These are phyloP conservation scores for Lepidotrigona ventralis DNA, from an alignment of 1,140 invertebrate genomes.

Conservation along the genomic window DNA sequence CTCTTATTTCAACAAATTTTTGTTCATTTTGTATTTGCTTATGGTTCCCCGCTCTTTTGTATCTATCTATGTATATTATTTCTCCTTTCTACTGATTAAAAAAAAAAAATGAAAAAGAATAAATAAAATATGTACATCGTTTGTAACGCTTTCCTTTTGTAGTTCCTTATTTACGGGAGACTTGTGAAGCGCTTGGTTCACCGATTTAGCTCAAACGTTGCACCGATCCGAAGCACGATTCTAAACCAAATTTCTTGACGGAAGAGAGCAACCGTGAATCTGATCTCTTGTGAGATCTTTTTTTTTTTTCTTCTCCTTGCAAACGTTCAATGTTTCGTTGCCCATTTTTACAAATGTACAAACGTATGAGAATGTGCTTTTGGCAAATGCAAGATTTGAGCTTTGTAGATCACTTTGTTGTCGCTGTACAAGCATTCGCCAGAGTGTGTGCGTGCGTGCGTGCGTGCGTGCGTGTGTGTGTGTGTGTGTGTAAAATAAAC, in stretches of 20 bases:
- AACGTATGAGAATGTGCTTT: neutral
- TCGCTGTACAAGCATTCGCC: neutral
- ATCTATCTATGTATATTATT: slow-evolving; percentile 5
- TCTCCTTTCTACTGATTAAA: neutral
- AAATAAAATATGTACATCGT: slow-evolving; percentile 9
- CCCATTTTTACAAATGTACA: neutral
- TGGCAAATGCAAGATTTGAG: neutral
- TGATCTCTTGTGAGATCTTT: neutral
- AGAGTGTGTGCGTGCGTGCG: no score
- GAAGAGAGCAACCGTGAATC: neutral
- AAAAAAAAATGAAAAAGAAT: no score
- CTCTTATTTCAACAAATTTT: slow-evolving; percentile 20
- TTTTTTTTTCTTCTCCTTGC: neutral
- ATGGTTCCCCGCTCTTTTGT: slow-evolving; percentile 7
- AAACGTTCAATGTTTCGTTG: neutral
- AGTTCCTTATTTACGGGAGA: neutral
- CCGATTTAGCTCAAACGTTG: slow-evolving; percentile 5
- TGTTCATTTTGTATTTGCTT: slow-evolving; percentile 18
- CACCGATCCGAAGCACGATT: neutral
- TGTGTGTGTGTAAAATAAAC: neutral
- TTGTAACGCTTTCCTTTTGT: slow-evolving; percentile 7
- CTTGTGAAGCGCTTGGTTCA: neutral
- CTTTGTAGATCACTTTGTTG: neutral
- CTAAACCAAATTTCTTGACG: neutral
- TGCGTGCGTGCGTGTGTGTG: no score